A percentile compares a stretch with the other conserved stretches of the same genome.
Conservation (phyloP, 2,888 invertebrate species). For the Epinotia demarniana region DNA sequence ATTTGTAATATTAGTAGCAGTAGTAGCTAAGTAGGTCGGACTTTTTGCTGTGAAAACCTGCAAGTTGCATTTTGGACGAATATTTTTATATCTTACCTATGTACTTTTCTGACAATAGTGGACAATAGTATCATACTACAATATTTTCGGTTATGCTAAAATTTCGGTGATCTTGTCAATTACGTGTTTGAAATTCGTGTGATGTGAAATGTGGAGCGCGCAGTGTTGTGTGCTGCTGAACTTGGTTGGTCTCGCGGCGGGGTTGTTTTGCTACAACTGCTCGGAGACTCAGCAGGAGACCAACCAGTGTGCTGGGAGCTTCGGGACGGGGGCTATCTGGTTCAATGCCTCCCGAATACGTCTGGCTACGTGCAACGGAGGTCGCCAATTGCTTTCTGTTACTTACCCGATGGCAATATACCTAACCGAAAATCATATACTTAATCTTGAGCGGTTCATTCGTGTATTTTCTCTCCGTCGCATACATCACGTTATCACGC, state of each 20-base stretch:
- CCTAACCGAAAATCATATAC: too few species aligned
- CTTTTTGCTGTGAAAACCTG: background rate
- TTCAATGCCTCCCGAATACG: slow-evolving; percentile 63
- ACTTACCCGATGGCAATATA: background rate
- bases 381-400: slow-evolving; percentile 50
- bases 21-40: background rate
- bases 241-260: slow-evolving; percentile 44
- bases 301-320: slow-evolving; percentile 66
- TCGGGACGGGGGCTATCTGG: slow-evolving; percentile 53
- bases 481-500: too few species aligned
- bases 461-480: too few species aligned
- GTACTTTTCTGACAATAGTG: background rate
- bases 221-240: slow-evolving; percentile 35
- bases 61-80: background rate
- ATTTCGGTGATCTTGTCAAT: slow-evolving; percentile 17
- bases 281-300: slow-evolving; percentile 64
- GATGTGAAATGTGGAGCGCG: slow-evolving; percentile 38
- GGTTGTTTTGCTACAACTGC: slow-evolving; percentile 72
- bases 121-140: slow-evolving; percentile 14
- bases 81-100: background rate
- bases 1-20: too few species aligned
- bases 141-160: slow-evolving; percentile 23
- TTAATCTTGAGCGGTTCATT: too few species aligned
- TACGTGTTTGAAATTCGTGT: slow-evolving; percentile 12
- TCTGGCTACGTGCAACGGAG: slow-evolving; percentile 71